A percentile compares a stretch with the other conserved stretches of the same genome.
phyloP scores from a whole-genome alignment of 2,888 invertebrate species.

The Aleiodes alternator region DNA sequence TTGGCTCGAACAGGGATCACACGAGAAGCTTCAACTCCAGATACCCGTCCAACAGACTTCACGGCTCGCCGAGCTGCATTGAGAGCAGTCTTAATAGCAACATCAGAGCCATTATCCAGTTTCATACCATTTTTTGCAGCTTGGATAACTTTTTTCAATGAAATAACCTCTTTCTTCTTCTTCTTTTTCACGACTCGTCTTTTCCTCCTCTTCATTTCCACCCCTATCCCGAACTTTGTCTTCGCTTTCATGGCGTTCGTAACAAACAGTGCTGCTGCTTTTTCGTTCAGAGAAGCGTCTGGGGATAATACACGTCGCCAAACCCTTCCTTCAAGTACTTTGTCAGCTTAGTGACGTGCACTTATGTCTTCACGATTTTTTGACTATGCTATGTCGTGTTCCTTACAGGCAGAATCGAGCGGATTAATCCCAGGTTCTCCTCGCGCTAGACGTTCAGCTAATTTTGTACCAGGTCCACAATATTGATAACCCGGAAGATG shows the following conservation, averaged over 20 bases:
- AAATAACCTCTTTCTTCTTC: constrained; percentile 31
- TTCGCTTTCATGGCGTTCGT: constrained; percentile 66
- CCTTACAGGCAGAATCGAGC: constrained; percentile 59
- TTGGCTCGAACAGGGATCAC: no score
- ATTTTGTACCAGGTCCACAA: not conserved
- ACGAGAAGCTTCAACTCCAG: constrained; percentile 56
- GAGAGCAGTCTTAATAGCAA: constrained; percentile 37
- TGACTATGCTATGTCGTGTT: constrained; percentile 57
- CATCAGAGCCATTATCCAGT: not conserved
- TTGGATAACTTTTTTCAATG: constrained; percentile 34
- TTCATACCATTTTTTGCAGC: constrained; percentile 34
- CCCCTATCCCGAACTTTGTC: constrained; percentile 46
- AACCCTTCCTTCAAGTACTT: constrained; percentile 64
- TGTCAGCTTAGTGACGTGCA: constrained; percentile 67
- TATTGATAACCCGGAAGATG: constrained; percentile 61
- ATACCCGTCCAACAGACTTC: constrained; percentile 57
- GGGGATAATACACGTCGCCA: constrained; percentile 60
- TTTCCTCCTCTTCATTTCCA: not conserved
- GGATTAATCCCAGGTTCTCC: constrained; percentile 55
- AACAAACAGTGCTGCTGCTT: constrained; percentile 61
- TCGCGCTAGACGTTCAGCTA: no score
- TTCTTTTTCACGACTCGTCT: not conserved
- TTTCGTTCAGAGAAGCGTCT: constrained; percentile 65
- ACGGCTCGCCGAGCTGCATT: constrained; percentile 59
- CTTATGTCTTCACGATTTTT: constrained; percentile 48